Percentiles rank a stretch among this genome's conserved stretches.
phyloP scores from a whole-genome alignment of 1,140 invertebrate species.

The Leptinotarsa undecemlineata region DNA sequence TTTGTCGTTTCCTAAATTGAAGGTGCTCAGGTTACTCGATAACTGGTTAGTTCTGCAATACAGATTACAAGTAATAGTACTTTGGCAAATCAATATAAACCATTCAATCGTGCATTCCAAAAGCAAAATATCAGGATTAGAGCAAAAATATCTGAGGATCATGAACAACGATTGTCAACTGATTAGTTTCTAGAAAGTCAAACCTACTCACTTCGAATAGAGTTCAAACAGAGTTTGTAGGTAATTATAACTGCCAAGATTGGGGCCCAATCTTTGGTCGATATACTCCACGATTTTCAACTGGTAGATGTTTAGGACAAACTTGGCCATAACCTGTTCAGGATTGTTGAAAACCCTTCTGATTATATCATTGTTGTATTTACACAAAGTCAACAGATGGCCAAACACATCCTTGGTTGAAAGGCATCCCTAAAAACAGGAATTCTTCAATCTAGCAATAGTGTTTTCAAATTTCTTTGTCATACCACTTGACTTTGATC shows the following conservation, averaged over 20 bases:
- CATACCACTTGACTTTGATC: conserved; percentile 90
- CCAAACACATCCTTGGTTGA: conserved; percentile 86
- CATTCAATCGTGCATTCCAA: neutral
- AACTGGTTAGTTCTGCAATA: conserved; percentile 70
- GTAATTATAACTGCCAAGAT: conserved; percentile 84
- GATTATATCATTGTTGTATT: conserved; percentile 86
- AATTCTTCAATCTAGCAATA: neutral
- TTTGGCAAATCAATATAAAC: neutral
- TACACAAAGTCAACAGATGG: conserved; percentile 88
- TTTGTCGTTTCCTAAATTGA: conserved; percentile 81
- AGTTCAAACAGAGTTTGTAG: conserved; percentile 85
- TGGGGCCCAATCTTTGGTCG: conserved; percentile 75
- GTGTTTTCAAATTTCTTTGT: neutral
- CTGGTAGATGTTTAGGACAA: conserved; percentile 95
- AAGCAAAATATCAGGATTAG: too few relatives aligned
- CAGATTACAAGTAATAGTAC: neutral
- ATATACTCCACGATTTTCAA: conserved; percentile 88
- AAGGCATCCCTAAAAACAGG: conserved; percentile 65
- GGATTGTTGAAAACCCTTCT: conserved; percentile 95
- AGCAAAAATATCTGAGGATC: too few relatives aligned
- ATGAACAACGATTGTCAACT: too few relatives aligned
- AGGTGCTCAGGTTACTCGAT: conserved; percentile 70
- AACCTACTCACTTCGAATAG: conserved; percentile 71
- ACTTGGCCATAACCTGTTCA: conserved; percentile 97
- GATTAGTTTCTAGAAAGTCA: too few relatives aligned